Base-by-base conservation (phyloP, 2,797 vertebrate species). In the Phoebastria nigripes region DNA sequence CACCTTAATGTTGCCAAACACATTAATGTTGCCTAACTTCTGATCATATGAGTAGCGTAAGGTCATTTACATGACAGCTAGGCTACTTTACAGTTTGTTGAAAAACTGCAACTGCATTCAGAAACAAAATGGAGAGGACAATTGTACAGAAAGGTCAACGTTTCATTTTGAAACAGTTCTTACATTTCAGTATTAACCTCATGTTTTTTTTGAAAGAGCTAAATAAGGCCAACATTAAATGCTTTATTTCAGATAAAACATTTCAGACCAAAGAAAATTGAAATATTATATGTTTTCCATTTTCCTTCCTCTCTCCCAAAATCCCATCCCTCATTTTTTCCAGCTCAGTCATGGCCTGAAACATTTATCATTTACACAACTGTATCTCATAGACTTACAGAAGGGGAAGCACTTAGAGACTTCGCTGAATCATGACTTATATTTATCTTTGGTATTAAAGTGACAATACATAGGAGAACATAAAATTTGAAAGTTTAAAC, bases 1-100 rank as follows among this genome's bases (percentile, higher is more conserved):
- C 90, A 96, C 78, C 91, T 89, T 91, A 44, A 22, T 28, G 20
- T 92, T 91, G 61, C 20, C 29, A 95, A 94, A 90, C 89, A 66
- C 78, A 65, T 59, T 74, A 82, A 77, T 12, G 25, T 47, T 80
- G 66, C 89, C 72, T 73, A 91, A 80, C 92, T 97, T 94, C 69
- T 84, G 82, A 94, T 96, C 80, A 66, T 89, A 82, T 66, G 87
- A 97, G 91, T 87, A 95, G 76, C 1, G 0, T 63, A 42, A 90
- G 51, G 44, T 63, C 67, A 46, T 91, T 85, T 80, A 90, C 37
- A 56, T 65, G 74, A 59, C 26, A 77, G 62, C 51, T 54, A 77
- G 74, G 25, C 63, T 85, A 51, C 59, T 90, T 80, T n/a, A 21
- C 51, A 47, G 42, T 61, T 92, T 80, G 24, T 46, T 67, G 76